Evolutionary conservation across 2,888 invertebrate genomes (phyloP).

Genomic region (Syrista parreyssii): DNA sequence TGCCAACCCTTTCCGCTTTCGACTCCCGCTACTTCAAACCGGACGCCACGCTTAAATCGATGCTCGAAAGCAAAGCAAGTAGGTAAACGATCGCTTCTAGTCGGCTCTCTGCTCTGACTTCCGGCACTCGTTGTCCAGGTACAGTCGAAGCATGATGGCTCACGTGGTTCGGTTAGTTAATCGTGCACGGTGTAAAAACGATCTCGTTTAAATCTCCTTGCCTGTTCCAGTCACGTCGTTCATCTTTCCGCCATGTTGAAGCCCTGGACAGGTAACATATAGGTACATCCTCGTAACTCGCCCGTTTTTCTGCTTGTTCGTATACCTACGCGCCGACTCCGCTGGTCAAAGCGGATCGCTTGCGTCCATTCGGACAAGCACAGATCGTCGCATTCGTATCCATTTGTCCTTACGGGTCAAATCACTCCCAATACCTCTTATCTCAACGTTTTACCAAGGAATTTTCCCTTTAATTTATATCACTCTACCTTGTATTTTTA

Average conservation of each 20-base stretch:
- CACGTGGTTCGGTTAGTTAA: not conserved
- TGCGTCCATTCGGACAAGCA: conserved; percentile 15
- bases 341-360: conserved; percentile 13
- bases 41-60: not conserved
- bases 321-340: not conserved
- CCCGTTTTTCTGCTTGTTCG: not conserved
- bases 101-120: not conserved
- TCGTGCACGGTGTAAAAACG: not conserved
- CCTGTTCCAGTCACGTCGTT: not conserved
- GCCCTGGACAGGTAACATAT: not conserved
- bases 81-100: not conserved
- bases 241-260: not conserved
- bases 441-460: too few relatives aligned
- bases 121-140: not conserved
- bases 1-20: not conserved
- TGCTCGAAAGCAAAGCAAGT: not conserved
- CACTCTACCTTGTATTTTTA: too few relatives aligned
- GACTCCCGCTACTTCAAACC: not conserved
- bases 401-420: conserved; percentile 21
- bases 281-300: not conserved
- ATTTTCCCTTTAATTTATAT: too few relatives aligned
- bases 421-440: not conserved
- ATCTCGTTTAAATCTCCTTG: not conserved
- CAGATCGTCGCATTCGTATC: conserved; percentile 16
- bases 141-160: not conserved